Evolutionary conservation across 2,888 invertebrate species (phyloP), one percentile per base, ranked within the genome.

Genomic region (Masnerella sp.): DNA sequence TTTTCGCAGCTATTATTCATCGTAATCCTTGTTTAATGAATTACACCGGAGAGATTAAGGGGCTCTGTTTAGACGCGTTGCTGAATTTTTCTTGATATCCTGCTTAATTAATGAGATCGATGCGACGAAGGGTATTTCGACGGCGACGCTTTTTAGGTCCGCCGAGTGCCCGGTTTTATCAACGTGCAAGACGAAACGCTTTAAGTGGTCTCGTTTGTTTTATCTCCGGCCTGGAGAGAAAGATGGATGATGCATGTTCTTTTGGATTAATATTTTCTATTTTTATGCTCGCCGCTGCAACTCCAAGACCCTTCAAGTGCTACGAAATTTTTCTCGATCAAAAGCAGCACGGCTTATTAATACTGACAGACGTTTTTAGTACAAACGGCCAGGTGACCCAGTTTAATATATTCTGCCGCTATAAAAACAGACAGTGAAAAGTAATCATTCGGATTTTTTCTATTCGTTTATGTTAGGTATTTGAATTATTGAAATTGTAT

Each of bases 1-100:
- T 54, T 54, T 62, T 30, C n/a, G 15, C 15, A 22, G 5, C 52
- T 38, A 61, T 69, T 61, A 69, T 54, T 69, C 69, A 69, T 22
- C 52, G 61, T 59, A 54, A 69, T 69, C 59, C 61, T 38, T 61
- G 52, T 69, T 69, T 61, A 69, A 69, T 69, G 69, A 69, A 69
- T 69, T 61, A 61, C 38, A 45, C 42, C 12, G 38, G 25, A 36
- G 43, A 43, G 68, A 68, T 59, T 51, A 59, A 49, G 36, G 34
- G 52, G 42, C 22, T 58, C 40, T 56, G 56, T 40, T 65, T 38
- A 34, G 56, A 40, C 30, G 38, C 43, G 28, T 12, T 49, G 58
- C 28, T 58, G 38, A 68, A 51, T 59, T 61, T 59, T 69, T 59
- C 38, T 59, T 54, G 52, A 69, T 52, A 45, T 45, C 47, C 42